Base-by-base conservation (phyloP, 1,140 invertebrate genomes). In the Zaprionus nigranus region DNA sequence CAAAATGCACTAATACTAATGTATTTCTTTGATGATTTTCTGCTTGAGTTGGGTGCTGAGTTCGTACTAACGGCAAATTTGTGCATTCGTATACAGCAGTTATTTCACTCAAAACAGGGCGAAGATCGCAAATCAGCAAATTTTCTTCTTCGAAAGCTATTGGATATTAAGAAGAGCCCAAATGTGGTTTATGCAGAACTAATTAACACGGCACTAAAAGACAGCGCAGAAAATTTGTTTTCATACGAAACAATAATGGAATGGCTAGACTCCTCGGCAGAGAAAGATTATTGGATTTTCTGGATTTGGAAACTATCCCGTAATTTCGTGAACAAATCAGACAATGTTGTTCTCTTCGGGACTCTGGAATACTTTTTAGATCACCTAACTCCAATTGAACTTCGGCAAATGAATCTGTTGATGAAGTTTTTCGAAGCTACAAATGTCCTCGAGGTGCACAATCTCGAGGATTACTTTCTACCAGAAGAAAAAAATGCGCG, bases 171-270 rank as follows among this genome's bases (percentile, higher is more conserved):
- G 20, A 51, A 38, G 2, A 58, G 38, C 13, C 12, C 26, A 2
- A 26, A 4, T 22, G 49, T 75, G 12, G 51, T 43, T n/a, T 1
- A 22, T 5, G 1, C 15, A 5, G 9, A 26, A 9, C 17, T 51
- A 13, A 13, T 51, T 13, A 12, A 24, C 46, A 51, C 9, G 13
- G 46, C 74, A 20, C 36, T 53, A n/a, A 67, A 12, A 11, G 17
- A 24, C 3, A 13, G 20, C 22, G 22, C 9, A 51, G 20, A 22
- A 4, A 12, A 75, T 15, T 90, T 86, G 74, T 66, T 46, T 20
- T 58, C 63, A n/a, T 85, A 76, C 40, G 65, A 88, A 11, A 90
- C 63, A 0, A 78, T 95, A 34, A 75, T 95, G 22, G 94, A 95
- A 84, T 93, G 93, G 28, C 82, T 95, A 17, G 94, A 95, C 11